A percentile compares a stretch with the other conserved stretches of the same genome.
These are phyloP conservation scores for Nasonia vitripennis DNA, from an alignment of 1,140 invertebrate species.

Conservation along the genomic window DNA sequence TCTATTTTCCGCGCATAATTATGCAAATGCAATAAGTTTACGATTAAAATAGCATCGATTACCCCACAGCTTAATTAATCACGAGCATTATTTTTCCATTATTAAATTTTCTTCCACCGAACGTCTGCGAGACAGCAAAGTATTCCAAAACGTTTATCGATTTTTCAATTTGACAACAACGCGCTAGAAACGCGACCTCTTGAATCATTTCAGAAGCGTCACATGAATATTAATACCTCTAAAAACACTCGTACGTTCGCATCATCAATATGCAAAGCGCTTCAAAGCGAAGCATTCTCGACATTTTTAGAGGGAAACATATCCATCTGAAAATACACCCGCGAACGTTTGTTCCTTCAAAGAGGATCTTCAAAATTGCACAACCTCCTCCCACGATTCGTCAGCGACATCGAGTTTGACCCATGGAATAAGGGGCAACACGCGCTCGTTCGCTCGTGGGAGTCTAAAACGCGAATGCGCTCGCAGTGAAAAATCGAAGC, in stretches of 20 bases:
- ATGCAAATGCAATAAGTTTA: not conserved
- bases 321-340: not conserved
- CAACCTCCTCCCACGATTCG: too few species aligned
- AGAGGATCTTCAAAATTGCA: too few species aligned
- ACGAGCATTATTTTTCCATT: not conserved
- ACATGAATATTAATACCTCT: not conserved
- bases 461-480: not conserved
- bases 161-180: not conserved
- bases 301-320: not conserved
- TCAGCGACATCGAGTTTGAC: not conserved
- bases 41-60: not conserved
- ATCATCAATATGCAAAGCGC: too few species aligned
- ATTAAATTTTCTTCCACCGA: not conserved
- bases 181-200: not conserved
- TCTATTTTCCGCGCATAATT: not conserved
- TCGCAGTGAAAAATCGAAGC: not conserved
- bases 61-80: not conserved
- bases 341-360: too few species aligned
- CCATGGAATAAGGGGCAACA: too few species aligned
- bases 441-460: not conserved
- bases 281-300: not conserved
- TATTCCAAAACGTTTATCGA: not conserved
- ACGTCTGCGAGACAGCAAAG: not conserved
- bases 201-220: not conserved
- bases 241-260: not conserved